Evolutionary conservation across 1,140 invertebrate genomes (phyloP), one percentile per base, ranked within the genome.

Genomic region (Lepeophtheirus salmonis): DNA sequence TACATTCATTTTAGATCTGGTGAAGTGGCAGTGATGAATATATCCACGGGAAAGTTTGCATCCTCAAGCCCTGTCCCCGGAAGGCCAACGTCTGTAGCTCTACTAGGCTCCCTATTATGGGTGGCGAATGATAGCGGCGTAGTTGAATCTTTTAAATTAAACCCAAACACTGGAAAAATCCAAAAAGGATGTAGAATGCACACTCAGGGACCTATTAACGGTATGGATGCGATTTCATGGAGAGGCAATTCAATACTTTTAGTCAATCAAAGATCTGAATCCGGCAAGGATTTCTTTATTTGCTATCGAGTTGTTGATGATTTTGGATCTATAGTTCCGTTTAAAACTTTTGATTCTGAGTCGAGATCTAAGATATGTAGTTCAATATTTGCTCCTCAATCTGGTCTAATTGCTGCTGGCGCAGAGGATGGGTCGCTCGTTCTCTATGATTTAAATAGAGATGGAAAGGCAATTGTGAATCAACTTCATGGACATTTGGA

Each of bases 381-480:
- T 17, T 56, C 24, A 2, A 49, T 30, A 18, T 26, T 53, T 12
- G 51, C 57, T 48, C 63, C 61, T 62, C n/a, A 68, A 60, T 70
- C 67, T 68, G 74, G 16, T 56, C 30, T 16, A 3, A 26, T 50
- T 13, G 57, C 23, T 2, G 82, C 81, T 62, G 86, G 85, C 50
- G 84, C 84, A 71, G 86, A 89, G 72, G 86, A 89, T 73, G 81
- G 83, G 62, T 81, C 80, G 67, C 80, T 91, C 50, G 85, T 88
- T 73, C 83, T 91, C 68, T 76, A 88, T 61, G 84, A 89, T 70
- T 79, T 86, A 53, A 79, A 83, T 67, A 77, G 79, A 62, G 78
- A 81, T 61, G 67, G 64, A 14, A 79, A 78, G 16, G 78, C 83
- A 2, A 80, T 81, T 64, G 79, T 90, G 13, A 89, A 89, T 69